Evolutionary conservation across 2,888 invertebrate species (phyloP).

Genomic region (Hyalella azteca): DNA sequence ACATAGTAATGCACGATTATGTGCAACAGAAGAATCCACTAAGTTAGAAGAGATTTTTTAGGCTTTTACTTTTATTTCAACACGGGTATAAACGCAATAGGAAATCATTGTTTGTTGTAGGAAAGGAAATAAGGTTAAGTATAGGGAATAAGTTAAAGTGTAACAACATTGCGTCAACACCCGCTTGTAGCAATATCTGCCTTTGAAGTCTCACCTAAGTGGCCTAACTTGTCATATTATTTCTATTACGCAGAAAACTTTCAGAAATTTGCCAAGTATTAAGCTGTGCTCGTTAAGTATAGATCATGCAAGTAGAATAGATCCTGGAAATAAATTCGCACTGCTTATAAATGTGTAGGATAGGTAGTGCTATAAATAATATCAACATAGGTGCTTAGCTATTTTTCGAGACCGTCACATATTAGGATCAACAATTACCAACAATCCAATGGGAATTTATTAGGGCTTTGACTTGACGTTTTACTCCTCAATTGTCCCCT

Average conservation of each 20-base stretch:
- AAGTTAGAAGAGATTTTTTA: not conserved
- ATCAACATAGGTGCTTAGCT: too few relatives aligned
- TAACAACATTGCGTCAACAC: not conserved
- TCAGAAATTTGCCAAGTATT: not conserved
- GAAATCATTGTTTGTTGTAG: not conserved
- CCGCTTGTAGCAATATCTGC: not conserved
- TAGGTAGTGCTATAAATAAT: too few relatives aligned
- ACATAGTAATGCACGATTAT: not conserved
- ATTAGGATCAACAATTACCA: too few relatives aligned
- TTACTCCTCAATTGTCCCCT: too few relatives aligned
- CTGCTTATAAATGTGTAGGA: too few relatives aligned
- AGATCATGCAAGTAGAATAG: too few relatives aligned
- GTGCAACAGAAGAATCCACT: not conserved
- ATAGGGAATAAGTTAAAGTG: not conserved
- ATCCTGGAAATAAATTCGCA: too few relatives aligned
- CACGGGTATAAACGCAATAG: not conserved
- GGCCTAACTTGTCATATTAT: not conserved
- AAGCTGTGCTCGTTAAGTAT: too few relatives aligned
- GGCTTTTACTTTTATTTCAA: not conserved
- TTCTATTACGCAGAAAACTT: not conserved
- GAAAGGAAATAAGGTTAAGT: not conserved
- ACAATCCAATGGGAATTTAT: too few relatives aligned
- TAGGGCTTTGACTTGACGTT: too few relatives aligned
- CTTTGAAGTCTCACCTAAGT: constrained; percentile 2
- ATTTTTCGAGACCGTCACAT: too few relatives aligned